Base-by-base conservation (phyloP, 2,888 invertebrate genomes). In the Plagodis pulveraria region DNA sequence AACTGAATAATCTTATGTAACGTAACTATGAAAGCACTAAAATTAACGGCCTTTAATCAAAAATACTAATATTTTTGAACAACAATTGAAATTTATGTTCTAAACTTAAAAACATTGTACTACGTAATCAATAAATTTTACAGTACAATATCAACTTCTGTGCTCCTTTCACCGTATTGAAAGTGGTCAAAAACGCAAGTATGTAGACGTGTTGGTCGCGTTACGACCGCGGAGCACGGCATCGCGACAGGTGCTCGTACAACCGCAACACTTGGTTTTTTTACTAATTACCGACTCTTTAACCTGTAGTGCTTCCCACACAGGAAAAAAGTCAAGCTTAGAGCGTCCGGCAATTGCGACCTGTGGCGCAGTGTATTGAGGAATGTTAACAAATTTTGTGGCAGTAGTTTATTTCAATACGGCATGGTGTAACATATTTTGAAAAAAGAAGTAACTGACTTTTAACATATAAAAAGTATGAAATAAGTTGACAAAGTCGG, bases 231-330 rank as follows among this genome's bases (percentile, higher is more conserved):
- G 47, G 41, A 52, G 55, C 55, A 53, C 49, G 62, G 42, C 59
- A 48, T 58, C 57, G 55, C 56, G 63, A 66, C 71, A 71, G 69
- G 71, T 67, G 71, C 61, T 47, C 65, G 50, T 40, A 60, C 58
- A 55, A 64, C 67, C 66, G 50, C 62, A 64, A 60, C 65, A 62
- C 60, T 62, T 62, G 55, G 44, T 61, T 64, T 67, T 65, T 69
- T 66, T 66, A 62, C 64, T 66, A 65, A 69, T 69, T 66, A 65
- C 65, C 54, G 7, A 63, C 64, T 61, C 65, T 62, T 62, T 51
- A 56, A 49, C 52, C 50, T 56, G 59, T 60, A 58, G 57, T 61
- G 62, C 68, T 66, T 63, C 61, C 51, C 57, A 54, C 54, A 62
- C 35, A 41, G 43, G 9, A 47, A 55, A 52, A 58, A 38, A 38